phyloP scores from a whole-genome alignment of 2,797 vertebrate genomes.

The Cossypha heuglini region DNA sequence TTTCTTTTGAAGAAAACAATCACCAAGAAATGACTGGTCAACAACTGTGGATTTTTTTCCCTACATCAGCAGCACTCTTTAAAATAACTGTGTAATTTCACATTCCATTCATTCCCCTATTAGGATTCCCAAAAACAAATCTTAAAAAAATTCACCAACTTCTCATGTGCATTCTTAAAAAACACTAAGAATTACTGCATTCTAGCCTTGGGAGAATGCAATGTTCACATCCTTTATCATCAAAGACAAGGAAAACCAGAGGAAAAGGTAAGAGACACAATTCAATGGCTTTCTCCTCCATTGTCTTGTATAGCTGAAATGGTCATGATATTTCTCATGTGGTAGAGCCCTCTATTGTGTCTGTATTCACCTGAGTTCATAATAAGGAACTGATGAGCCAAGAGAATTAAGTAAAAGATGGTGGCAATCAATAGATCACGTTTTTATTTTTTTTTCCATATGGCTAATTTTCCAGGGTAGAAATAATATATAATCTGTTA shows the following conservation, averaged over 20 bases:
- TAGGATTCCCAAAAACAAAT: neutral
- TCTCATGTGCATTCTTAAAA: neutral
- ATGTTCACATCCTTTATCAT: neutral
- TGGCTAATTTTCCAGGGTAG: neutral
- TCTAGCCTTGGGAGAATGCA: neutral
- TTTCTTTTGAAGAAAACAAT: neutral
- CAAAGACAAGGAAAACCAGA: neutral
- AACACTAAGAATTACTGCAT: neutral
- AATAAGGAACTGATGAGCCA: neutral
- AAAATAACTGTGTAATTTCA: neutral
- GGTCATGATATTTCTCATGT: neutral
- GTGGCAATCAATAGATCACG: accelerated
- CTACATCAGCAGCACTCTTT: neutral
- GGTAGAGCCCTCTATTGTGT: neutral
- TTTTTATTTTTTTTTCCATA: neutral
- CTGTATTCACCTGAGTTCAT: neutral
- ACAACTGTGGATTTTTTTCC: neutral
- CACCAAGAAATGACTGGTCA: neutral
- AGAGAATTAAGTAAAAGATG: neutral
- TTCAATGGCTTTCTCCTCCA: neutral
- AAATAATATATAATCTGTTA: neutral
- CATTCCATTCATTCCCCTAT: neutral
- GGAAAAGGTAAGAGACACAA: neutral
- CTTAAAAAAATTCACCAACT: neutral
- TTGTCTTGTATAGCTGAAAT: neutral